Evolutionary conservation across 2,113 vertebrate genomes (phyloP).

Genomic region (Urocitellus parryii): DNA sequence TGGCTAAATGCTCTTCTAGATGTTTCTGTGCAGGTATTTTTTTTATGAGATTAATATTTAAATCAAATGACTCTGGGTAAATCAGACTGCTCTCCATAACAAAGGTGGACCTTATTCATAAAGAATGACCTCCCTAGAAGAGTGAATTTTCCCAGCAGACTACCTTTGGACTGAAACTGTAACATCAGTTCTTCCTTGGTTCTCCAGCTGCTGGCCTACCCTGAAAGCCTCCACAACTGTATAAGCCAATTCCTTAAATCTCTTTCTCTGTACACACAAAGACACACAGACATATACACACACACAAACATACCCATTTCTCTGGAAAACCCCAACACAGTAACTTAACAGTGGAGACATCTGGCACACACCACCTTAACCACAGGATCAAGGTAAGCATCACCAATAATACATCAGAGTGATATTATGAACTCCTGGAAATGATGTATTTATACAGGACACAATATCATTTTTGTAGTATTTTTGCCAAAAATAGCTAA

Average conservation of each 20-base stretch:
- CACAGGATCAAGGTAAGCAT: conserved; percentile 7
- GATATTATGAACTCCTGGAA: neutral
- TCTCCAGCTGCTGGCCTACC: neutral
- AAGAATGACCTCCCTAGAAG: neutral
- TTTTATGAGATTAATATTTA: neutral
- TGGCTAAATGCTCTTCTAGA: conserved; percentile 13
- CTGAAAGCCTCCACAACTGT: neutral
- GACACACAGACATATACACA: neutral
- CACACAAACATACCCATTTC: neutral
- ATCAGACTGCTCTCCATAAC: neutral
- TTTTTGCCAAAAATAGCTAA: neutral
- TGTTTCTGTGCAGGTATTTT: conserved; percentile 10
- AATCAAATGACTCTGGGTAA: neutral
- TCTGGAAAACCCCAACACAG: conserved; percentile 19
- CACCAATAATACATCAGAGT: neutral
- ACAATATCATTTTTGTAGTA: neutral
- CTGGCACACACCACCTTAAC: neutral
- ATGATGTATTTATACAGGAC: neutral
- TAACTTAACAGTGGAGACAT: conserved; percentile 15
- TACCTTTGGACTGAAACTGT: neutral
- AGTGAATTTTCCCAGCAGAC: neutral
- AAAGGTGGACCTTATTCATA: neutral
- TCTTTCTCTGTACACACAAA: neutral
- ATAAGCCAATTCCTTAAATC: conserved; percentile 9
- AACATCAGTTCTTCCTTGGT: neutral